Evolutionary conservation across 2,888 invertebrate species (phyloP).

Genomic region (Cyaniris semiargus): DNA sequence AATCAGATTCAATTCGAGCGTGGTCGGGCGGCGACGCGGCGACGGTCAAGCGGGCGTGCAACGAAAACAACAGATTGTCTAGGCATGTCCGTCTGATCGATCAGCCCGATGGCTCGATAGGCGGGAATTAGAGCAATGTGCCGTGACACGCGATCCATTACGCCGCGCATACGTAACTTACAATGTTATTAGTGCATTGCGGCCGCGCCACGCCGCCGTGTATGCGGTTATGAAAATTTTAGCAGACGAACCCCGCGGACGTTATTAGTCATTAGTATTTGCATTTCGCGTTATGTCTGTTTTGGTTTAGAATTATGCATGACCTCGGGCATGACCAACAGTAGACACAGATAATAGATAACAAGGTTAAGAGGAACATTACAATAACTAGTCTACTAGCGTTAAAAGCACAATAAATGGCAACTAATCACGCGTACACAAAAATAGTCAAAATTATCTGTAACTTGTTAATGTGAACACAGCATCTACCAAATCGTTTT

Average conservation of each 20-base stretch:
- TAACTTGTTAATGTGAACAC: too few relatives aligned
- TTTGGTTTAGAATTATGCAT: not conserved
- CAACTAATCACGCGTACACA: not conserved
- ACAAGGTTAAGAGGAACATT: not conserved
- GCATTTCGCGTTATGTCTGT: not conserved
- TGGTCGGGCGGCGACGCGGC: not conserved
- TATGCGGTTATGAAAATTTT: slow-evolving; percentile 13
- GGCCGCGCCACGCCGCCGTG: not conserved
- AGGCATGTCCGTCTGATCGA: slow-evolving; percentile 18
- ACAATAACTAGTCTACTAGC: not conserved
- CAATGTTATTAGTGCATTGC: slow-evolving; percentile 29
- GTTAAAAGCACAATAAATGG: not conserved
- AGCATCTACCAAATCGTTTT: too few relatives aligned
- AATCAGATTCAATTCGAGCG: slow-evolving; percentile 12
- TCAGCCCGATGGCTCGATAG: not conserved
- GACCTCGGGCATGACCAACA: not conserved
- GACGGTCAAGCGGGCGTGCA: not conserved
- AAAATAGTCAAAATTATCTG: too few relatives aligned
- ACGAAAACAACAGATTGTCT: slow-evolving; percentile 29
- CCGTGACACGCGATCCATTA: slow-evolving; percentile 24
- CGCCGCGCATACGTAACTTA: slow-evolving; percentile 28
- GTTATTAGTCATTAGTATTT: not conserved
- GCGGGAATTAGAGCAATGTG: slow-evolving; percentile 31
- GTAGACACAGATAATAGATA: too few relatives aligned
- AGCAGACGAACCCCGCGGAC: not conserved